Conservation (phyloP, 2,888 invertebrate genomes). For the Lucinisca nassula region DNA sequence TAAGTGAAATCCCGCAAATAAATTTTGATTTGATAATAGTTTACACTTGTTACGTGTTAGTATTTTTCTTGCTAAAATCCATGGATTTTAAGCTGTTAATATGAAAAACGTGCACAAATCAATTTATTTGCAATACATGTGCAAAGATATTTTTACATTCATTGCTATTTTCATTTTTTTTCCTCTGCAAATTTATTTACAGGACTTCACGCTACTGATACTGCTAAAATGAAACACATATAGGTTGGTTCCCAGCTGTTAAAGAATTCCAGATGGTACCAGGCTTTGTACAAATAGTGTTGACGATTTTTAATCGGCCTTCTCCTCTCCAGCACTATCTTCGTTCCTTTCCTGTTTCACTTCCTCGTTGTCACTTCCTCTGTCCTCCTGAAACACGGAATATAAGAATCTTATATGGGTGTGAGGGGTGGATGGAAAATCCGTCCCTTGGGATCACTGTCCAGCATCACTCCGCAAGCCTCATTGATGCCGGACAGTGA, state of each 20-base stretch:
- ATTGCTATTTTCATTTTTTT: background rate
- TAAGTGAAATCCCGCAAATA: background rate
- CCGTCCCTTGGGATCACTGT: too few species aligned
- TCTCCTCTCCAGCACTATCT: conserved; percentile 57
- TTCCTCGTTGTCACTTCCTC: conserved; percentile 19
- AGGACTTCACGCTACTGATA: conserved; percentile 2
- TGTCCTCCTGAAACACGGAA: conserved; percentile 20
- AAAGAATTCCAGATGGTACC: conserved; percentile 68
- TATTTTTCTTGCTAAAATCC: too few species aligned
- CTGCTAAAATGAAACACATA: conserved; percentile 6
- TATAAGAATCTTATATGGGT: too few species aligned
- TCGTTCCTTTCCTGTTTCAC: conserved; percentile 30
- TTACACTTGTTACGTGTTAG: too few species aligned
- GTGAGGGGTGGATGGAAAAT: too few species aligned
- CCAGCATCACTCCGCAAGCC: too few species aligned
- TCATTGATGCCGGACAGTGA: too few species aligned
- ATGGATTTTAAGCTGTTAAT: too few species aligned
- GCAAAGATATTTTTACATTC: too few species aligned
- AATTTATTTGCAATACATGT: too few species aligned
- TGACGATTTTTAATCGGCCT: conserved; percentile 50
- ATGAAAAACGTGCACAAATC: too few species aligned
- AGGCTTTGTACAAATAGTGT: conserved; percentile 48
- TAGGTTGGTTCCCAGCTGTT: conserved; percentile 72
- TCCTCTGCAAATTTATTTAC: background rate
- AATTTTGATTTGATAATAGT: too few species aligned